Evolutionary conservation across 2,113 vertebrate species (phyloP), one percentile per base, ranked within the genome.

Genomic region (Gallinago paraguaiae): DNA sequence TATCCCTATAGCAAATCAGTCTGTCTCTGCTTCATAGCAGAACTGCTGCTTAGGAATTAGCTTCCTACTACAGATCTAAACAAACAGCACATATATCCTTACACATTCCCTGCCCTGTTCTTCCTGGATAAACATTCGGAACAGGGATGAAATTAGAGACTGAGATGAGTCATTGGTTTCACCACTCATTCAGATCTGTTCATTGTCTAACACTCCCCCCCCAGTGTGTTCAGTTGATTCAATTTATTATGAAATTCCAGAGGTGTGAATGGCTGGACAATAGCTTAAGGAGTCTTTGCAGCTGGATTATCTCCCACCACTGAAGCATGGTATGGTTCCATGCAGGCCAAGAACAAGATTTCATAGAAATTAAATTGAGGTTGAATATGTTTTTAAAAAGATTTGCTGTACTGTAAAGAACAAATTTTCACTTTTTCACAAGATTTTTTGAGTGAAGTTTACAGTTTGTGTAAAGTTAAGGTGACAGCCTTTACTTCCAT

Each of bases 121-220:
- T 91, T 95, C 67, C 74, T 80, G 83, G 72, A 92, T 68, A 95
- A 96, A 94, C 72, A 92, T 68, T 59, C 39, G 12, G 61, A 81
- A 88, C 39, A 86, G 45, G 65, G 92, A 91, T 78, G 60, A 93
- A 96, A 88, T 84, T 71, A 86, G 82, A 94, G 83, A 79, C 60
- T 18, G 63, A 68, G 72, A 93, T n/a, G 75, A 96, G 69, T 88
- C 95, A 83, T 7, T 51, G 76, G 79, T 83, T 94, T 94, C 76
- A 64, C 72, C 60, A 68, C 56, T 90, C 54, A 39, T 75, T 86
- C 80, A 92, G 85, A 78, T 88, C 82, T 88, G 86, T 63, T 93
- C 39, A 61, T 71, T 80, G 76, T 84, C 88, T 48, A 78, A 61
- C 12, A 8, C 41, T 12, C 14, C 19, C 16, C 13, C 10, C 7